Percentiles rank a stretch among this genome's conserved stretches.
These are phyloP conservation scores for Drosophila seguyi DNA, from an alignment of 1,140 invertebrate genomes.

Conservation along the genomic window DNA sequence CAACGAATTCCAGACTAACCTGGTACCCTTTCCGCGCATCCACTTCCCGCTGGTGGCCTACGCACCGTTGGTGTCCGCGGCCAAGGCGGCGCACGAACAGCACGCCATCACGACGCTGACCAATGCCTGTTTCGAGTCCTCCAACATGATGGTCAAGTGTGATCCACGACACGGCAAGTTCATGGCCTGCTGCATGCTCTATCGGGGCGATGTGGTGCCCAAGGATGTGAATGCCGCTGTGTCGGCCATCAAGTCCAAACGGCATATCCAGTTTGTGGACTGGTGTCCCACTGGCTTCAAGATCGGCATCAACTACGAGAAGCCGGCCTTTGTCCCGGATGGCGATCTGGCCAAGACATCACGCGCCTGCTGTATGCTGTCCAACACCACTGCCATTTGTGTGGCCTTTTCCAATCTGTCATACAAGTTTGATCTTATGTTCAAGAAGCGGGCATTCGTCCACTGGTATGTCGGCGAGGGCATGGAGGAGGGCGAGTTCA, in stretches of 20 bases:
- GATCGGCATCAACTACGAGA: constrained; percentile 90
- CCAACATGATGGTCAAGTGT: constrained; percentile 93
- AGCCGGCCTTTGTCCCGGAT: constrained; percentile 89
- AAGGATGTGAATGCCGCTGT: constrained; percentile 94
- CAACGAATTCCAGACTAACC: constrained; percentile 92
- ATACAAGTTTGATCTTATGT: constrained; percentile 94
- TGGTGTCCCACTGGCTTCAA: constrained; percentile 91
- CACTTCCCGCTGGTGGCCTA: constrained; percentile 93
- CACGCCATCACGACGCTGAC: constrained; percentile 90
- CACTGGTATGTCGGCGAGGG: constrained; percentile 91
- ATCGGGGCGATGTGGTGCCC: constrained; percentile 90
- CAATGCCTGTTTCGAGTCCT: constrained; percentile 92
- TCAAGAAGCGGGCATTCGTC: constrained; percentile 91
- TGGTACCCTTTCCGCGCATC: constrained; percentile 91
- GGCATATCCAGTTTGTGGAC: constrained; percentile 89
- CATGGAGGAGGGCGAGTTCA: constrained; percentile 92
- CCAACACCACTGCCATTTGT: constrained; percentile 92
- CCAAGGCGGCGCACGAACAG: constrained; percentile 90
- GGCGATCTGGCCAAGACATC: constrained; percentile 89
- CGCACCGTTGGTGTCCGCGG: constrained; percentile 90
- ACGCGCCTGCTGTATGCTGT: constrained; percentile 91
- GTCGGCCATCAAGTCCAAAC: constrained; percentile 92
- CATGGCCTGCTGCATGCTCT: constrained; percentile 92
- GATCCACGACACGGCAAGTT: constrained; percentile 89
- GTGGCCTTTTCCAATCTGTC: constrained; percentile 91